These are phyloP conservation scores for Schizothorax lantsangensis DNA, from an alignment of 2,797 vertebrate genomes.

Conservation along the genomic window DNA sequence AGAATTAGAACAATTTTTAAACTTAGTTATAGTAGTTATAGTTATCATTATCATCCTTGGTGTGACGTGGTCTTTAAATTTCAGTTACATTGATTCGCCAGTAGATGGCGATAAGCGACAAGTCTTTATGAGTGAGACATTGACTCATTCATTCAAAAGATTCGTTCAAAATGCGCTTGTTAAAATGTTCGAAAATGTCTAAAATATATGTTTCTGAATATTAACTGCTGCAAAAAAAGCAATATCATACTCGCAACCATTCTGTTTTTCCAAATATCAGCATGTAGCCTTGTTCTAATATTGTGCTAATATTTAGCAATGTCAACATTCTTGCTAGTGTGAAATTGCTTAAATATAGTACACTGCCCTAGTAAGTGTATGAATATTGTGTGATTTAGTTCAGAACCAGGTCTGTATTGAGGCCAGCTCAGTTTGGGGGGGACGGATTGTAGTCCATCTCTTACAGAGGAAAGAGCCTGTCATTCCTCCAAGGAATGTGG, in stretches of 20 bases:
- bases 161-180: background rate
- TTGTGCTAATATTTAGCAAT: background rate
- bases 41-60: background rate
- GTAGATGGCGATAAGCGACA: background rate
- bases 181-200: background rate
- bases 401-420: constrained; percentile 76
- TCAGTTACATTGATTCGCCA: background rate
- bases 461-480: constrained; percentile 82
- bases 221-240: background rate
- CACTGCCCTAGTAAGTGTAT: background rate
- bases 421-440: constrained; percentile 89
- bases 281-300: background rate
- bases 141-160: background rate
- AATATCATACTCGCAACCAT: background rate
- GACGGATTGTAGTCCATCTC: constrained; percentile 74
- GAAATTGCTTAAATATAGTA: background rate
- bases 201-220: background rate
- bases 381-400: constrained; percentile 74
- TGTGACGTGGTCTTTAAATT: background rate
- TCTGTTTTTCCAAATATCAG: background rate
- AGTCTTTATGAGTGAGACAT: background rate
- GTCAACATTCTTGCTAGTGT: background rate
- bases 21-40: no score
- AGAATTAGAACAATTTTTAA: background rate
- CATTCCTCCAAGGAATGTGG: constrained; percentile 82